A percentile compares a stretch with the other conserved stretches of the same genome.
Evolutionary conservation across 2,113 vertebrate species (phyloP).

Genomic region (Agapornis roseicollis): DNA sequence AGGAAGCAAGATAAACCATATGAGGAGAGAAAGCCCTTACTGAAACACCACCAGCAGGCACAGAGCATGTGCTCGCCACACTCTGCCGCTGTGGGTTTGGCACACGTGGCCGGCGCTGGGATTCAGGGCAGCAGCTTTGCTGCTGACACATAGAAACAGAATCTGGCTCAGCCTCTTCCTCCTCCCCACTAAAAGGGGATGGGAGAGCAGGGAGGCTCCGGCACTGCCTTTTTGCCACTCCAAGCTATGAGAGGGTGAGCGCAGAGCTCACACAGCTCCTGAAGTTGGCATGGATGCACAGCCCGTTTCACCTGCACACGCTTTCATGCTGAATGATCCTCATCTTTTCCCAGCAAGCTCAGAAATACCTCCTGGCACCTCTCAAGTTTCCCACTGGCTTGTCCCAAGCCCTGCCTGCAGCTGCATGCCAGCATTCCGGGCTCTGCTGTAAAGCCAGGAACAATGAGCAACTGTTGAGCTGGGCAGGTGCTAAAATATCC

Average conservation of each 20-base stretch:
- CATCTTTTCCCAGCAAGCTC: neutral
- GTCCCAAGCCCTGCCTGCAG: neutral
- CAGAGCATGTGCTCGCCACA: neutral
- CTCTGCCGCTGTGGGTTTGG: neutral
- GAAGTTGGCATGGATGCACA: neutral
- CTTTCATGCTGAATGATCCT: neutral
- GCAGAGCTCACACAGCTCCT: neutral
- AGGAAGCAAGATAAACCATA: neutral
- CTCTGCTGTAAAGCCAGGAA: neutral
- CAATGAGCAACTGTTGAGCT: slow-evolving; percentile 57
- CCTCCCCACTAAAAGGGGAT: neutral
- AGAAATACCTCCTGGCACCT: neutral
- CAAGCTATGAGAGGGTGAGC: accelerated
- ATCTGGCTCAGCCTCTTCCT: neutral
- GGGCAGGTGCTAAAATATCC: slow-evolving; percentile 61
- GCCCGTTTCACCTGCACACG: neutral
- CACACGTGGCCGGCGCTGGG: neutral
- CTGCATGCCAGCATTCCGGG: neutral
- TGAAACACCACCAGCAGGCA: neutral
- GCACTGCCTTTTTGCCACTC: neutral
- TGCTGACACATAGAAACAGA: slow-evolving; percentile 1
- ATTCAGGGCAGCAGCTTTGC: neutral
- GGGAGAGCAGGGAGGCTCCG: neutral
- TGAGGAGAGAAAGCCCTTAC: neutral
- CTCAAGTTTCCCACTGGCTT: neutral